phyloP scores from a whole-genome alignment of 2,888 invertebrate genomes.

The Conistra vaccinii region DNA sequence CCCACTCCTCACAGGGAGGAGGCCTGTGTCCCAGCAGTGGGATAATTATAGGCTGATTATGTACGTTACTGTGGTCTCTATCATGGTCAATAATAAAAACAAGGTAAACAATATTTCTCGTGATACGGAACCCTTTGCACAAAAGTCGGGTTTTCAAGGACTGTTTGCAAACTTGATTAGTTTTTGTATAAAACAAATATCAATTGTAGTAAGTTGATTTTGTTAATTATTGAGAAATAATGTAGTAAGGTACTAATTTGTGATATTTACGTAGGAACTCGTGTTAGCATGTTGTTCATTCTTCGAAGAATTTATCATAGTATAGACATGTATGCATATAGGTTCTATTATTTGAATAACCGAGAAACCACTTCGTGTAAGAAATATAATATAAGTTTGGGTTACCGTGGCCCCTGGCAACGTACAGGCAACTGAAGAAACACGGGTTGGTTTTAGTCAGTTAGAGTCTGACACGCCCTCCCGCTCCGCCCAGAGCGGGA shows the following conservation, averaged over 20 bases:
- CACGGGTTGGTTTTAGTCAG: too few relatives aligned
- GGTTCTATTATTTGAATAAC: not conserved
- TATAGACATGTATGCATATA: not conserved
- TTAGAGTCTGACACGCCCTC: too few relatives aligned
- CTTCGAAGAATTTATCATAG: not conserved
- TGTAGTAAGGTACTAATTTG: not conserved
- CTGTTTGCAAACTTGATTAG: not conserved
- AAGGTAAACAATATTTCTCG: not conserved
- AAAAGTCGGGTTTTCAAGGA: not conserved
- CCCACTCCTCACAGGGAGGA: too few relatives aligned
- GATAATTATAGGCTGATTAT: too few relatives aligned
- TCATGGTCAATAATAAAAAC: not conserved
- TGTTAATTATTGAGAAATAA: slow-evolving; percentile 9
- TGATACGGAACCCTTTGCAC: not conserved
- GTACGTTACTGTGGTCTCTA: not conserved
- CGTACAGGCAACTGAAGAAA: too few relatives aligned
- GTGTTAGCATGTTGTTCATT: not conserved
- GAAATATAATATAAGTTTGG: too few relatives aligned
- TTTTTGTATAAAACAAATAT: slow-evolving; percentile 27
- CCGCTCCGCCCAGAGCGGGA: too few relatives aligned
- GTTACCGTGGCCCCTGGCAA: too few relatives aligned
- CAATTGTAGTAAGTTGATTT: not conserved
- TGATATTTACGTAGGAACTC: not conserved
- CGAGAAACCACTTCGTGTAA: too few relatives aligned
- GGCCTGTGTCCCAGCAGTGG: too few relatives aligned